Conservation (phyloP, 2,888 invertebrate genomes). For the Zygaena filipendulae region DNA sequence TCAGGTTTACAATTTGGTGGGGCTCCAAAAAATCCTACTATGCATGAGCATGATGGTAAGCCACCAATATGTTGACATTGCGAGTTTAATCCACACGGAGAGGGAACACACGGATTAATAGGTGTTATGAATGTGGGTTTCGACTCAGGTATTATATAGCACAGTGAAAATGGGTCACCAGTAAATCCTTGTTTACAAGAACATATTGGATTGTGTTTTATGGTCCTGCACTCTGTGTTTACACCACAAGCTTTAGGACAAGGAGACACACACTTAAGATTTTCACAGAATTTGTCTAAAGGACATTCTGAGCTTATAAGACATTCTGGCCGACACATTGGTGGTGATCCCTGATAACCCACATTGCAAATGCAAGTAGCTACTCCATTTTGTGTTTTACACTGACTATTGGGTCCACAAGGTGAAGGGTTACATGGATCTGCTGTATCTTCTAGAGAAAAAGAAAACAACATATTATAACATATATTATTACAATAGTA, state of each 20-base stretch:
- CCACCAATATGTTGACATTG: conserved; percentile 66
- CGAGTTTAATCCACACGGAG: conserved; percentile 81
- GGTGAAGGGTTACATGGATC: conserved; percentile 76
- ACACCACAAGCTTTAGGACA: conserved; percentile 78
- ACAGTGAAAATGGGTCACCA: conserved; percentile 73
- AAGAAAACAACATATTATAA: conserved; percentile 5
- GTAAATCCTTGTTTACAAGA: conserved; percentile 71
- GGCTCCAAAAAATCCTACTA: conserved; percentile 72
- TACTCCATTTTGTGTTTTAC: conserved; percentile 64
- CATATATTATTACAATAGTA: neutral
- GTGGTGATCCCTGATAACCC: conserved; percentile 75
- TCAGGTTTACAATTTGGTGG: conserved; percentile 82
- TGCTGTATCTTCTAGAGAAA: conserved; percentile 32
- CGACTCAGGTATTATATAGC: conserved; percentile 35
- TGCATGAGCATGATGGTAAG: conserved; percentile 74
- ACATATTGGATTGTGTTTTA: conserved; percentile 78
- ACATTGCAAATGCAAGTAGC: conserved; percentile 79
- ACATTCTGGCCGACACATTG: conserved; percentile 77
- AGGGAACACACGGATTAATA: conserved; percentile 75
- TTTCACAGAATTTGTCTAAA: conserved; percentile 73
- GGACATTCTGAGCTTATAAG: conserved; percentile 75
- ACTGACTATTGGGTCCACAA: conserved; percentile 80
- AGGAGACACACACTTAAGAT: conserved; percentile 77
- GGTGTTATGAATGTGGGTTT: conserved; percentile 27
- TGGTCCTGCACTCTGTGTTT: conserved; percentile 75